A percentile compares a stretch with the other conserved stretches of the same genome.
Conservation (phyloP, 2,113 vertebrate species). For the Empidonax traillii region DNA sequence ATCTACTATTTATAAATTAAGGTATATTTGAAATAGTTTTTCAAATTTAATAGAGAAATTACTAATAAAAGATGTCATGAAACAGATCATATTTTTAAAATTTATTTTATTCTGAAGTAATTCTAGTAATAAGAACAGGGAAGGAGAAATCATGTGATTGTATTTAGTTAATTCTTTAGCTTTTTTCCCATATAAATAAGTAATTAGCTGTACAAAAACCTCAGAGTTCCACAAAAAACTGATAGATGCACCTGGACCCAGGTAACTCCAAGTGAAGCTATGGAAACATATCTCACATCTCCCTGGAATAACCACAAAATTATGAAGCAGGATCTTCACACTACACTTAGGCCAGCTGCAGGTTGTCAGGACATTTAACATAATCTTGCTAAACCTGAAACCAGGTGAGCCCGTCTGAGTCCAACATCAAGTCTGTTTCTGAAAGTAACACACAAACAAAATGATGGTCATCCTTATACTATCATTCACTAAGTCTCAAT, state of each 20-base stretch:
- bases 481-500: not conserved
- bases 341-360: accelerated
- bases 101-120: not conserved
- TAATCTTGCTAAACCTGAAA: not conserved
- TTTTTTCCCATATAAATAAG: not conserved
- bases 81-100: not conserved
- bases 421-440: not conserved
- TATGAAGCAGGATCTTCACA: not conserved
- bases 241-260: not conserved
- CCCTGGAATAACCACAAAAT: not conserved
- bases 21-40: conserved; percentile 30
- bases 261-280: not conserved
- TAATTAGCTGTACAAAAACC: not conserved
- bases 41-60: conserved; percentile 14
- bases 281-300: not conserved
- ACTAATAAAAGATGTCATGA: conserved; percentile 32
- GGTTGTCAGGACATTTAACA: not conserved
- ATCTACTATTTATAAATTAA: not conserved
- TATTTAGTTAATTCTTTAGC: not conserved
- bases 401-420: not conserved
- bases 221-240: not conserved
- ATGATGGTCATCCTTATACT: not conserved
- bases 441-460: not conserved
- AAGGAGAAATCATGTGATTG: not conserved
- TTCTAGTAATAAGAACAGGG: not conserved